These are phyloP conservation scores for Okamejei kenojei DNA, from an alignment of 2,797 vertebrate genomes.

Conservation along the genomic window DNA sequence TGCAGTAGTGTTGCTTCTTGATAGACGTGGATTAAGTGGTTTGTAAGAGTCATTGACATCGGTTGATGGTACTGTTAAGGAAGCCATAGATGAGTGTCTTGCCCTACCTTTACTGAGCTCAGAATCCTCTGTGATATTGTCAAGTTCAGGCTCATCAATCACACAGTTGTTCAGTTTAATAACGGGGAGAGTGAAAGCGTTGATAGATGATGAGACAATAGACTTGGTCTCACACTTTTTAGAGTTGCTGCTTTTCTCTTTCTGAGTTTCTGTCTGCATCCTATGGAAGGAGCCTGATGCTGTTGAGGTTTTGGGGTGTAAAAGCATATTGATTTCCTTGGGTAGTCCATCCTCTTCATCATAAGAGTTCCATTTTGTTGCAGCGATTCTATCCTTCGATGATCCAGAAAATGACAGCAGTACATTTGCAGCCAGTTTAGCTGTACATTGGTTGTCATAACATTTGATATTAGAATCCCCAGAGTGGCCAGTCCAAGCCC, in stretches of 20 bases:
- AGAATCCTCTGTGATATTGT: slow-evolving; percentile 82
- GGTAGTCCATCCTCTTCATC: slow-evolving; percentile 72
- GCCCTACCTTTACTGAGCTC: slow-evolving; percentile 55
- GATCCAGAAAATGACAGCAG: slow-evolving; percentile 67
- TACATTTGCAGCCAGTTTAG: slow-evolving; percentile 68
- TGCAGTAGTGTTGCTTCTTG: slow-evolving; percentile 70
- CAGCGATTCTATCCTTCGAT: slow-evolving; percentile 50
- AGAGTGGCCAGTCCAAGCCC: slow-evolving; percentile 55
- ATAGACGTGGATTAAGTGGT: slow-evolving; percentile 53
- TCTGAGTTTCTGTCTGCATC: slow-evolving; percentile 58
- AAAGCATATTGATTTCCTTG: slow-evolving; percentile 65
- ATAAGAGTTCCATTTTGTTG: slow-evolving; percentile 59
- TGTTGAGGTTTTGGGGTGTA: slow-evolving; percentile 73
- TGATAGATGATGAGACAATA: slow-evolving; percentile 92
- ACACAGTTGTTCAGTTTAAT: slow-evolving; percentile 98
- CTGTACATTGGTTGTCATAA: slow-evolving; percentile 60
- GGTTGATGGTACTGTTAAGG: slow-evolving; percentile 70
- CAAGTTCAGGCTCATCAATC: slow-evolving; percentile 88
- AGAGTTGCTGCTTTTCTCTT: slow-evolving; percentile 53
- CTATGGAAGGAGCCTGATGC: slow-evolving; percentile 61
- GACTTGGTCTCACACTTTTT: slow-evolving; percentile 83
- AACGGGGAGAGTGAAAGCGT: slow-evolving; percentile 88
- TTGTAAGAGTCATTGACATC: slow-evolving; percentile 72
- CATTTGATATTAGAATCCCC: slow-evolving; percentile 59
- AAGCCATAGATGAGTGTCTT: slow-evolving; percentile 75